Conservation (phyloP, 2,113 vertebrate species). For the Malurus alboscapulatus region DNA sequence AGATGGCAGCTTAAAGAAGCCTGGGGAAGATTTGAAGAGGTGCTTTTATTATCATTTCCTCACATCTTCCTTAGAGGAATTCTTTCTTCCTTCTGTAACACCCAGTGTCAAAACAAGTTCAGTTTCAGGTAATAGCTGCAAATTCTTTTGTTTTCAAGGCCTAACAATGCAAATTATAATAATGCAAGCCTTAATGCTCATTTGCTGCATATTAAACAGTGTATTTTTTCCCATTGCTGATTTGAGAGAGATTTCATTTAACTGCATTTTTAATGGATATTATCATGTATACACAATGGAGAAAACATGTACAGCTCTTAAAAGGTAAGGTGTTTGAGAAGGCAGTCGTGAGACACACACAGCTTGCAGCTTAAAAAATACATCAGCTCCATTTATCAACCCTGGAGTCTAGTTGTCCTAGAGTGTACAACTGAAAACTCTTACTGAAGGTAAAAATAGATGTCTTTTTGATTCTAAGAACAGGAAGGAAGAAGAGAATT, state of each 20-base stretch:
- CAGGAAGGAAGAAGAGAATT: conserved; percentile 22
- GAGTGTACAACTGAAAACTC: background rate
- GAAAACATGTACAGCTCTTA: conserved; percentile 45
- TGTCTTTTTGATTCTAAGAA: background rate
- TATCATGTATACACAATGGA: conserved; percentile 54
- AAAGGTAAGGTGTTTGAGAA: conserved; percentile 72
- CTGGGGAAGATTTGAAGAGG: background rate
- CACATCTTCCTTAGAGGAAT: conserved; percentile 34
- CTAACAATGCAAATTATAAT: background rate
- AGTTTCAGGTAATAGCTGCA: conserved; percentile 35
- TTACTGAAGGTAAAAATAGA: conserved; percentile 6
- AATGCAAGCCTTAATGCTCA: conserved; percentile 28
- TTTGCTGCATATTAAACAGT: conserved; percentile 21
- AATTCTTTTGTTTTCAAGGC: conserved; percentile 22
- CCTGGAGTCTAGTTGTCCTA: background rate
- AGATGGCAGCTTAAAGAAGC: conserved; percentile 50
- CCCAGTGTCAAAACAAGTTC: conserved; percentile 43
- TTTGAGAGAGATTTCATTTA: conserved; percentile 48
- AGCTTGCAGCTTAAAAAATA: conserved; percentile 27
- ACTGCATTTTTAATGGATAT: conserved; percentile 35
- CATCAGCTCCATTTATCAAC: background rate
- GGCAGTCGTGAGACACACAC: conserved; percentile 27
- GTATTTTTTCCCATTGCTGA: background rate
- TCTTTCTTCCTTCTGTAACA: conserved; percentile 55
- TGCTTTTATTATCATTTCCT: background rate